Evolutionary conservation across 2,797 vertebrate species (phyloP), one percentile per base, ranked within the genome.

Genomic region (Austrolebias charrua): DNA sequence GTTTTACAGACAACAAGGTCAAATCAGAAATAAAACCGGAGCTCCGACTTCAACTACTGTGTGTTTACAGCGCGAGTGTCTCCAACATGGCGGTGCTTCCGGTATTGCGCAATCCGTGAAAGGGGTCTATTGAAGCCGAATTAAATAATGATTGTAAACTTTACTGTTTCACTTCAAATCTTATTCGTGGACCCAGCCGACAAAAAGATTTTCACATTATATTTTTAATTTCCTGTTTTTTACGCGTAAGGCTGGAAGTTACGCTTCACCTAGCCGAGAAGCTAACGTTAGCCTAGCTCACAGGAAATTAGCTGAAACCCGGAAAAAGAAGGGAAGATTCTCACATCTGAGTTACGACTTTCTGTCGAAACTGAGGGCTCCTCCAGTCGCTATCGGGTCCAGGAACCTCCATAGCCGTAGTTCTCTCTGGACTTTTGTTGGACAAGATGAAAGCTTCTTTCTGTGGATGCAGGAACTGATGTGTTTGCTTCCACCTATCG

Each of bases 311-410:
- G n/a, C 42, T 19, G 20, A 11, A 65, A 52, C 50, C 19, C 14
- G 6, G 15, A 19, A 5, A 1, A 33, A 29, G 3, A 55, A 58
- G 1, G 4, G 5, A 11, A 43, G 38, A 16, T 16, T 63, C 92
- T 97, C 86, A 98, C 97, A 98, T 98, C 84, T 99, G 96, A 78
- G 95, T 95, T 76, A 98, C 95, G 65, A 99, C 93, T 92, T 98
- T 98, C 87, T 98, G 96, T 58, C 96, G 90, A 86, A 98, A 98
- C 82, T 93, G 93, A 10, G 91, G 84, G 84, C 95, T 96, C 78
- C 95, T 95, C 96, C 96, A 98, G 88, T 97, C 96, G 68, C 93
- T 95, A 73, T 98, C 96, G 28, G 93, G 84, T 47, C 94, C 95
- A 1, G 94, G 91, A 60, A 94, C 94, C 0, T 98, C 96, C 96